phyloP scores from a whole-genome alignment of 2,888 invertebrate species.

The Diplolepis rosae region DNA sequence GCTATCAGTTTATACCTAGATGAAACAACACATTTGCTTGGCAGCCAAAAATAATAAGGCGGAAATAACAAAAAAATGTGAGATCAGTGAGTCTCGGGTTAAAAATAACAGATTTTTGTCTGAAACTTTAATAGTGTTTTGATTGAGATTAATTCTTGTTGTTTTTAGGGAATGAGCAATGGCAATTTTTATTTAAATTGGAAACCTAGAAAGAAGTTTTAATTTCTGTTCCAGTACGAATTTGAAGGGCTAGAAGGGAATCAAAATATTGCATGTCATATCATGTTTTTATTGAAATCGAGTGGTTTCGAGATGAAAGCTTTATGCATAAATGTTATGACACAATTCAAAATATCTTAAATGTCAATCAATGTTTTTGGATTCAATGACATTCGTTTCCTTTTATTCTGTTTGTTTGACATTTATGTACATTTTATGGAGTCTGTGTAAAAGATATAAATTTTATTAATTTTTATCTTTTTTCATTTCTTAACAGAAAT shows the following conservation, averaged over 20 bases:
- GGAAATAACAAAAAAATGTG: too few species aligned
- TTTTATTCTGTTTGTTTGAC: too few species aligned
- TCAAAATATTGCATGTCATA: constrained; percentile 1
- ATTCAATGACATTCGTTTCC: too few species aligned
- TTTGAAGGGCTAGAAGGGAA: neutral
- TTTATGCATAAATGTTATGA: neutral
- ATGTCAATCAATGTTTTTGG: neutral
- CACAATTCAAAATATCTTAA: neutral
- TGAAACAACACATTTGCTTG: neutral
- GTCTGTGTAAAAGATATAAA: too few species aligned
- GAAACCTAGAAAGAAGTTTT: neutral
- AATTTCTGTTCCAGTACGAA: neutral
- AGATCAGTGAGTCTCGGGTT: too few species aligned
- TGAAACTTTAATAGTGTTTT: neutral
- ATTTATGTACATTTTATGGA: too few species aligned
- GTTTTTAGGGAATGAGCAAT: neutral
- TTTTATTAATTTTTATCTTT: too few species aligned
- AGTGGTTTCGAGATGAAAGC: neutral
- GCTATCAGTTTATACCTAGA: neutral
- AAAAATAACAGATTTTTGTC: neutral
- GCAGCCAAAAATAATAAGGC: too few species aligned
- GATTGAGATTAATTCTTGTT: neutral
- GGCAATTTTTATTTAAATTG: neutral
- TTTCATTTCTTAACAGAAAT: too few species aligned
- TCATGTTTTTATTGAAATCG: neutral